Evolutionary conservation across 2,113 vertebrate species (phyloP), one percentile per base, ranked within the genome.

Genomic region (Aleadryas rufinucha): DNA sequence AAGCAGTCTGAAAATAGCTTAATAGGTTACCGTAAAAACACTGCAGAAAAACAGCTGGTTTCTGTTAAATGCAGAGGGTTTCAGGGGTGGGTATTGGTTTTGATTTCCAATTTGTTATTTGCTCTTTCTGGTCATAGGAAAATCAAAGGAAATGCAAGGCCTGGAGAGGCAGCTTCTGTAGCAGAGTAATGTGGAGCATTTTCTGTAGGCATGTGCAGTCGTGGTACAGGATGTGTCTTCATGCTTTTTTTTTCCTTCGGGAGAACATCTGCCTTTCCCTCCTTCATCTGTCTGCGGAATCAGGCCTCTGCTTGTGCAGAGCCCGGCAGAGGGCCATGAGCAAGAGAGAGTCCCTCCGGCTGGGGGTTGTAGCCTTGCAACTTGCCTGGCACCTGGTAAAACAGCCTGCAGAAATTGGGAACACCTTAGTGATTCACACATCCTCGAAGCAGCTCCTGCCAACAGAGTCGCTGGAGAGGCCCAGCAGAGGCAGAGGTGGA

Each of bases 401-500:
- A 83, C 49, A 89, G 90, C 42, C 82, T 37, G 74, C 74, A 88
- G 91, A 61, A 65, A 80, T 3, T 27, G 59, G 84, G 69, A 97
- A 70, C 90, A 74, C 87, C 87, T 91, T 30, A 7, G 42, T 91
- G 90, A 93, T 84, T 96, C 92, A 95, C 57, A 64, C 52, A 66
- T 74, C 63, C 57, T 63, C 6, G 0, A 52, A 22, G 71, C 35
- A 80, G 28, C 66, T 90, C 68, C 87, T 92, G 91, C 87, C 76
- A 91, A 82, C 30, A 1, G 7, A 84, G 74, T 17, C 0, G 2
- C 78, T 72, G 66, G 27, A 75, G 53, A 69, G 87, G 77, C 42
- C 63, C 84, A 35, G 65, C 75, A 79, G 44, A 71, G 61, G 41
- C 56, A 91, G 74, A 61, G 45, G 49, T 52, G 33, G 37, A 69